Evolutionary conservation across 2,888 invertebrate genomes (phyloP), one percentile per base, ranked within the genome.

Genomic region (Chymomyza fuscimana): DNA sequence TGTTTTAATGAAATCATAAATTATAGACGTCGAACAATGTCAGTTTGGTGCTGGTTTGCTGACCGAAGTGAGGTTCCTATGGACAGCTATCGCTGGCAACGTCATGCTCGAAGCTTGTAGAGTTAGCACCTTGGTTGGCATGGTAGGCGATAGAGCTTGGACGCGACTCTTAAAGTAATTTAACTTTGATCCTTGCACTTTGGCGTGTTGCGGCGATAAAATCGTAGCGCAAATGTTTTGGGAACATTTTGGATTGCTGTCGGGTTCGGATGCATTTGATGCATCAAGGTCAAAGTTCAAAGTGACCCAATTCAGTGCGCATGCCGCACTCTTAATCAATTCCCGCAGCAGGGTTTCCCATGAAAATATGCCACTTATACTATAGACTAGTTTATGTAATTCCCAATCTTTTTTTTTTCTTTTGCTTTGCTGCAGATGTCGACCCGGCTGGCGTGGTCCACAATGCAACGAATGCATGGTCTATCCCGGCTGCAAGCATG

Each of bases 401-500:
- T 46, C 40, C 10, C 40, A 10, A 46, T 22, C n/a, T 63, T 51
- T 25, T 29, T 22, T 50, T 63, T 46, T 63, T 16, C n/a, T 22
- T 56, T 56, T 56, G 19, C 7, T 32, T 22, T 59, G 10, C 25
- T 32, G 59, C 32, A 98, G 97, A 90, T 99, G 99, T 91, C 95
- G 97, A 66, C 95, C 95, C 65, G 99, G 99, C 25, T 99, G 98
- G 97, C 94, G 96, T 77, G 99, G 99, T 36, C 95, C 96, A 77
- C 94, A 96, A 88, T 99, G 99, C 92, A 96, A 97, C 89, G 96
- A 97, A 92, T 99, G 99, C 92, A 95, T 96, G 91, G 96, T 96
- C 15, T 98, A 98, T 93, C 98, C 98, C 15, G 98, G 98, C 81
- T 99, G 99, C 93, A 96, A 97, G 91, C 97, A 98, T 92, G 99